Percentiles rank a stretch among this genome's conserved stretches.
Evolutionary conservation across 2,797 vertebrate species (phyloP).

Genomic region (Peromyscus attwateri): DNA sequence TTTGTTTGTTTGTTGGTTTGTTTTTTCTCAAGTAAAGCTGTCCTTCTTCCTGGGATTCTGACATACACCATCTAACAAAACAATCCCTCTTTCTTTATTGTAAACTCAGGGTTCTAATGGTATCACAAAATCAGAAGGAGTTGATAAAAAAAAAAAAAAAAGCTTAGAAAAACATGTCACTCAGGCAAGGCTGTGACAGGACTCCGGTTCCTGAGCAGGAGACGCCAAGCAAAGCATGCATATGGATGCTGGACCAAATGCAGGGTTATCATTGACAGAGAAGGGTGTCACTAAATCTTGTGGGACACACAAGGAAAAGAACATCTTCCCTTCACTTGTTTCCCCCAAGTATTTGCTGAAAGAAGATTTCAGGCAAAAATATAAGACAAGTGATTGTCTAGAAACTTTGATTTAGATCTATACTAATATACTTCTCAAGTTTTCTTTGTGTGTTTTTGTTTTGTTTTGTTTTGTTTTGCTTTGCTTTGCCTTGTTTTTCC

Average conservation of each 20-base stretch:
- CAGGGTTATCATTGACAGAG: background rate
- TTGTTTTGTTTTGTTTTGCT: no score
- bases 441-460: background rate
- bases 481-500: background rate
- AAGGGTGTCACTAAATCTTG: background rate
- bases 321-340: background rate
- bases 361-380: background rate
- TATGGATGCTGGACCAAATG: background rate
- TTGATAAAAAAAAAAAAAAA: background rate
- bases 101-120: background rate
- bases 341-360: background rate
- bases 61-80: background rate
- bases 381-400: conserved; percentile 7
- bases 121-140: background rate
- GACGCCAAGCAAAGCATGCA: no score
- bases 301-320: background rate
- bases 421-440: background rate
- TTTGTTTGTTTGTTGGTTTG: background rate
- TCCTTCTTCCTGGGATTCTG: background rate
- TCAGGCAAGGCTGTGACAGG: background rate
- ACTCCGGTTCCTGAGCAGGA: background rate
- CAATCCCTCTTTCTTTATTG: background rate
- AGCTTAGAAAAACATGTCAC: background rate
- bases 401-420: conserved; percentile 6
- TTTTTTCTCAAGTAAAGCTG: background rate